A percentile compares a stretch with the other conserved stretches of the same genome.
Evolutionary conservation across 1,140 invertebrate species (phyloP).

Genomic region (Meloidogyne chitwoodi): DNA sequence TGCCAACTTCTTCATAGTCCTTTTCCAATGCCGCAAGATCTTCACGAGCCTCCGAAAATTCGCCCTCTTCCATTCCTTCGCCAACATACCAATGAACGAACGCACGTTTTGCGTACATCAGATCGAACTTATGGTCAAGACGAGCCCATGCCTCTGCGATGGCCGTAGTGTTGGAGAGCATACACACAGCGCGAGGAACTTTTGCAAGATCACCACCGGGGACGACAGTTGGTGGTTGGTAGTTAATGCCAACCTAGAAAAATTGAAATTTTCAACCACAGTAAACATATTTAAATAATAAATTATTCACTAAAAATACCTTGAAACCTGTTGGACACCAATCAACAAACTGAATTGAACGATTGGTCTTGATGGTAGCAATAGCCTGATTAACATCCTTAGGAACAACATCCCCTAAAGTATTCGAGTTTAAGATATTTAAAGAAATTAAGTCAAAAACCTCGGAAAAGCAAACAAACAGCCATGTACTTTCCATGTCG

Average conservation of each 20-base stretch:
- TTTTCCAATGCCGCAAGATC: slow-evolving; percentile 67
- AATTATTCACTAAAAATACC: slow-evolving; percentile 42
- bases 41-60: slow-evolving; percentile 78
- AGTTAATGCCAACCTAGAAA: slow-evolving; percentile 42
- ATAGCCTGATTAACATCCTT: slow-evolving; percentile 66
- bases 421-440: slow-evolving; percentile 59
- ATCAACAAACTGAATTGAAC: slow-evolving; percentile 62
- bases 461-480: slow-evolving; percentile 50
- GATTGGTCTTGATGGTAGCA: slow-evolving; percentile 62
- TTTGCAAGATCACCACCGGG: slow-evolving; percentile 55
- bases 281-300: too few relatives aligned
- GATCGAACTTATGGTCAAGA: slow-evolving; percentile 67
- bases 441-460: slow-evolving; percentile 1
- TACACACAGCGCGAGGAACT: slow-evolving; percentile 64
- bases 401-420: slow-evolving; percentile 53
- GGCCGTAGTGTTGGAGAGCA: slow-evolving; percentile 76
- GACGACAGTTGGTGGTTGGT: slow-evolving; percentile 48
- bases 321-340: slow-evolving; percentile 63
- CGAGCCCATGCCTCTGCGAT: slow-evolving; percentile 72
- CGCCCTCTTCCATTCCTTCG: slow-evolving; percentile 78
- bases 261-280: background rate
- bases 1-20: slow-evolving; percentile 39
- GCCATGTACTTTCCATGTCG: slow-evolving; percentile 57
- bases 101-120: slow-evolving; percentile 69
- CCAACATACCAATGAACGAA: slow-evolving; percentile 73